A percentile compares a stretch with the other conserved stretches of the same genome.
phyloP scores from a whole-genome alignment of 2,888 invertebrate species.

The Pterostichus niger region DNA sequence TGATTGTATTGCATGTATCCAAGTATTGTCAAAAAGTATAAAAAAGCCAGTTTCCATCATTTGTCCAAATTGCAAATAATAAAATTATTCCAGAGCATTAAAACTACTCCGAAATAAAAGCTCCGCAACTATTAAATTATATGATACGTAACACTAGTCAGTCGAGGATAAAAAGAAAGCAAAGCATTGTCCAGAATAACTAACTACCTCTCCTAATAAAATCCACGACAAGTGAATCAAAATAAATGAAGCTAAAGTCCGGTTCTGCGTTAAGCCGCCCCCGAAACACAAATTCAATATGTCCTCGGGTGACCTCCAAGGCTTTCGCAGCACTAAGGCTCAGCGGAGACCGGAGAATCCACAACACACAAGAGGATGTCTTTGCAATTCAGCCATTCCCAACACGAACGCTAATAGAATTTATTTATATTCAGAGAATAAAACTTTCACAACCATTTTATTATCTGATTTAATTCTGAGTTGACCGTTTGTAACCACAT shows the following conservation, averaged over 20 bases:
- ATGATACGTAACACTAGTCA: conserved; percentile 23
- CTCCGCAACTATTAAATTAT: conserved; percentile 43
- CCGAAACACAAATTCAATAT: conserved; percentile 57
- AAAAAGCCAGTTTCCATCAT: not conserved
- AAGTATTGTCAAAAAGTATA: not conserved
- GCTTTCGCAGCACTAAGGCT: conserved; percentile 26
- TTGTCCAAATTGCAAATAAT: not conserved
- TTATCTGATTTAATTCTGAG: not conserved
- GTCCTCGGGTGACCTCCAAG: conserved; percentile 47
- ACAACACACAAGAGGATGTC: not conserved
- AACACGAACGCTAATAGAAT: not conserved
- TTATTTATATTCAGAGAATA: not conserved
- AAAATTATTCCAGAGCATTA: conserved; percentile 29
- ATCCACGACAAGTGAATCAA: conserved; percentile 45
- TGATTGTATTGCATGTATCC: conserved; percentile 12
- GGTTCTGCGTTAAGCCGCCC: conserved; percentile 24
- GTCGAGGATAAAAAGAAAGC: not conserved
- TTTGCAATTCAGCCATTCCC: not conserved
- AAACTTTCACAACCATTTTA: not conserved
- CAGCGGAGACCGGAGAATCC: conserved; percentile 11
- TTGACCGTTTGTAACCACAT: too few relatives aligned
- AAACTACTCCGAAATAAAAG: conserved; percentile 36
- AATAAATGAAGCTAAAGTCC: conserved; percentile 43
- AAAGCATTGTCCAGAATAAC: conserved; percentile 30
- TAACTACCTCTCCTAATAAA: conserved; percentile 33